phyloP scores from a whole-genome alignment of 2,797 vertebrate species.

The Acomys russatus region DNA sequence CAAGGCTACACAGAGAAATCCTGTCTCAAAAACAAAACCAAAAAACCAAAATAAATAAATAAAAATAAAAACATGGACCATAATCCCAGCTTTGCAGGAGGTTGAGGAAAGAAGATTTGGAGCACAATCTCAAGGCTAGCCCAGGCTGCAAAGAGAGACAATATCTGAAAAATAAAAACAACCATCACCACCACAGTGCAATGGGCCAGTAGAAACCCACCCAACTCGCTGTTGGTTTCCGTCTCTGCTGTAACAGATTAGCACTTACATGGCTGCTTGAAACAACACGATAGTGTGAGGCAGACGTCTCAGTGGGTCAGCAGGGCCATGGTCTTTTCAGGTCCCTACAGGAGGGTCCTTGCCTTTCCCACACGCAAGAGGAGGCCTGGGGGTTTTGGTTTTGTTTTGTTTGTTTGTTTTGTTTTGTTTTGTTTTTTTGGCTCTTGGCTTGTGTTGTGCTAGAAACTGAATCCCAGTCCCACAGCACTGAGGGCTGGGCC shows the following conservation, averaged over 20 bases:
- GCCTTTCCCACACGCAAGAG: not conserved
- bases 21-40: not conserved
- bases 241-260: not conserved
- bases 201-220: not conserved
- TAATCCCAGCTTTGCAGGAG: not conserved
- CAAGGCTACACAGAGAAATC: not conserved
- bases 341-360: not conserved
- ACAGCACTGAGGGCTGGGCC: not conserved
- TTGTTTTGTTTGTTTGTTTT: not conserved
- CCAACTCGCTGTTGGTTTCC: not conserved
- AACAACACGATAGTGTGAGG: not conserved
- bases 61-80: not conserved
- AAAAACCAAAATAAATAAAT: not conserved
- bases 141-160: not conserved
- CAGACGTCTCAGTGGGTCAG: not conserved
- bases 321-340: not conserved
- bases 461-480: not conserved
- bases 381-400: too few species aligned
- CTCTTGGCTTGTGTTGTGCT: not conserved
- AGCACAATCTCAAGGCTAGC: not conserved
- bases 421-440: not conserved
- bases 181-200: not conserved
- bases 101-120: not conserved
- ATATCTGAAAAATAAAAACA: not conserved
- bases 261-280: fast-evolving